Evolutionary conservation across 2,113 vertebrate genomes (phyloP), one percentile per base, ranked within the genome.

Genomic region (Actenoides hombroni): DNA sequence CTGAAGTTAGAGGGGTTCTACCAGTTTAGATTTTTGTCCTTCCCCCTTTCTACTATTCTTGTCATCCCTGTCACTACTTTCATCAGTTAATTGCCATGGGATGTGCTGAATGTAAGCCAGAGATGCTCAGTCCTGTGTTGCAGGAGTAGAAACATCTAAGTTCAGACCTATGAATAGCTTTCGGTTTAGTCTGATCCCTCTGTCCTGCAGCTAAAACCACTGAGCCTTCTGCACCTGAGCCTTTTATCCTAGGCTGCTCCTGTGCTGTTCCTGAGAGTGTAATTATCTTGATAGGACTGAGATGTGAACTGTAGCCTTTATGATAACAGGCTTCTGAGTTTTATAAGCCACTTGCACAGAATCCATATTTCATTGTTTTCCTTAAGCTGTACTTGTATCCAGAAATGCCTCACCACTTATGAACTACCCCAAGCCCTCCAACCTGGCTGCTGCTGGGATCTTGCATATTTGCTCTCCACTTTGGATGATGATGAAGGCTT

Each of bases 391-490:
- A 64, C 37, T 39, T 54, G 33, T 25, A 33, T 3, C 17, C 14
- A 53, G 69, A 87, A 94, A 42, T 4, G 31, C 13, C 8, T 65
- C 17, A 57, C 13, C 17, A 28, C 37, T 63, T 75, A 63, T 0
- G 16, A 75, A 63, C 16, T 12, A 37, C 6, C 9, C 13, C 11
- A 71, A 88, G 33, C 42, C 48, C 35, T 54, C 42, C 20, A 2
- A 6, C 37, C 13, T 49, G 56, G 31, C 23, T 10, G 59, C 65
- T 65, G 64, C 26, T 2, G 15, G 44, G n/a, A 21, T 42, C 39
- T 23, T 13, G 16, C 0, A 0, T 6, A 19, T 40, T 76, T 81
- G 31, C 64, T 37, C 11, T 37, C 33, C 9, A 10, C 16, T 31
- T 64, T 2, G 5, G 26, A 18, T 20, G 49, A 8, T n/a, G 80